Evolutionary conservation across 2,113 vertebrate genomes (phyloP), one percentile per base, ranked within the genome.

Genomic region (Motacilla tschutschensis): DNA sequence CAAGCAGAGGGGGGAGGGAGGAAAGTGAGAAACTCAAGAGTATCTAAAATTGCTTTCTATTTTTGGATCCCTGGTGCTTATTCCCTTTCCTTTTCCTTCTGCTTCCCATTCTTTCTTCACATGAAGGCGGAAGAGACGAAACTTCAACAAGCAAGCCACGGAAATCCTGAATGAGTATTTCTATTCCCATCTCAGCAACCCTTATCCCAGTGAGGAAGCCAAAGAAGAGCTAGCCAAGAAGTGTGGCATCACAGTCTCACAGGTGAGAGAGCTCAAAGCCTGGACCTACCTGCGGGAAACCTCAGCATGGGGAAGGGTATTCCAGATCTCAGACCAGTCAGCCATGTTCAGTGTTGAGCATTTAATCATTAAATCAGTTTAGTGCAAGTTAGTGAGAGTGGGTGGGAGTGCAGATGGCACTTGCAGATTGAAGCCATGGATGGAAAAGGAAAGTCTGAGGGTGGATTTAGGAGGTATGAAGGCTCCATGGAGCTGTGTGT

Each of bases 141-240:
- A 99, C 96, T 99, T 99, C 98, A 99, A 99, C 98, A 99, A 99
- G 94, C 99, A 99, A 95, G 99, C 99, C 5, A 99, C 99, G 10
- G 99, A 99, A 97, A 99, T 99, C 97, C 98, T 99, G 97, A 99
- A 99, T 67, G 99, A 99, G 95, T 99, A 99, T 97, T 99, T 99
- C 97, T 99, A 99, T 97, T 99, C 99, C 20, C 99, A 99, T 97
- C 99, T 99, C 97, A 99, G 99, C 98, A 99, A 99, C 98, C 99
- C 99, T 18, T 99, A 99, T 94, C 99, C 99, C 96, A 99, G 99
- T 88, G 99, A 99, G 97, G 99, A 99, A 97, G 99, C 99, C 95
- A 99, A 99, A 97, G 99, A 99, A 94, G 99, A 99, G 95, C 97
- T 99, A 97, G 99, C 99, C 96, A 99, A 99, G 97, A 99, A 99